phyloP scores from a whole-genome alignment of 2,888 invertebrate species.

The Elmis aenea region DNA sequence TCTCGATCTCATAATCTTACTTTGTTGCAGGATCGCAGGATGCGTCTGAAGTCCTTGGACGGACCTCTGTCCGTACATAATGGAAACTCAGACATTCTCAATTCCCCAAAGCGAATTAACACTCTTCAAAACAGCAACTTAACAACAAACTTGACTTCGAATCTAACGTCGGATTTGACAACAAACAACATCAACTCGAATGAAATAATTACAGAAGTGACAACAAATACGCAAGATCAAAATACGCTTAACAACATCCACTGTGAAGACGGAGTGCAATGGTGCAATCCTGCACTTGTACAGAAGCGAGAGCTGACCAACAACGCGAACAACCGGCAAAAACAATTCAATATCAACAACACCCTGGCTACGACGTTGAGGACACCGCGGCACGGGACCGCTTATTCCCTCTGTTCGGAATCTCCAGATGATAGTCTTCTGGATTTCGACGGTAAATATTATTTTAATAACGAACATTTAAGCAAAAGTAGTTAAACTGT shows the following conservation, averaged over 20 bases:
- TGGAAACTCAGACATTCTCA: constrained; percentile 38
- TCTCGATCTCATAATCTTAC: no score
- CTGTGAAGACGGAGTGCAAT: constrained; percentile 39
- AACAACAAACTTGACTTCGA: constrained; percentile 27
- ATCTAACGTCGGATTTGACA: constrained; percentile 17
- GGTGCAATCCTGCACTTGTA: constrained; percentile 41
- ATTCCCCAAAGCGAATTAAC: constrained; percentile 45
- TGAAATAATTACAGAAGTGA: constrained; percentile 13
- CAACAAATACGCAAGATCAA: constrained; percentile 16
- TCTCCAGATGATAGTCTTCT: constrained; percentile 53
- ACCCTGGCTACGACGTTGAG: constrained; percentile 44
- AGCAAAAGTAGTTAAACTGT: no score
- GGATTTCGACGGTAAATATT: constrained; percentile 50
- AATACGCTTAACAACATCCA: constrained; percentile 29
- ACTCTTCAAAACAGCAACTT: constrained; percentile 44
- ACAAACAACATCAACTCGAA: constrained; percentile 21
- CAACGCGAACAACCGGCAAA: constrained; percentile 34
- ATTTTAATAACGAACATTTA: no score
- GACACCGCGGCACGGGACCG: constrained; percentile 36
- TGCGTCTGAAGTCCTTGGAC: constrained; percentile 46
- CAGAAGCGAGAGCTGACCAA: constrained; percentile 36
- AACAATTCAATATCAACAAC: constrained; percentile 40
- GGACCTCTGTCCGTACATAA: constrained; percentile 44
- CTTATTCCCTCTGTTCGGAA: constrained; percentile 40
- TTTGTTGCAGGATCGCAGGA: constrained; percentile 40